phyloP scores from a whole-genome alignment of 2,797 vertebrate species.

The Mus spretus region DNA sequence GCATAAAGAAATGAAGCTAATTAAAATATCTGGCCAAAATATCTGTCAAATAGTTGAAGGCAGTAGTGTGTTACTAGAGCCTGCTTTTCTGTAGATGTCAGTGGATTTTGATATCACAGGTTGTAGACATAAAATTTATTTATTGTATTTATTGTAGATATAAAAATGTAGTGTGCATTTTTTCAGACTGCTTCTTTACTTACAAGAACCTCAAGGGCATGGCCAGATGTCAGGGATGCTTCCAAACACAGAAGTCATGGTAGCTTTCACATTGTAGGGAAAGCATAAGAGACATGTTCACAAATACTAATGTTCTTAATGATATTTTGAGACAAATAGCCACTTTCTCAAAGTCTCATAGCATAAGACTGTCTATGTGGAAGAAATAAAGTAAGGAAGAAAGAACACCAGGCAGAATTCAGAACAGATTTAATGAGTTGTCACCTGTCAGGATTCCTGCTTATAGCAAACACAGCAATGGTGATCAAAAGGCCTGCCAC shows the following conservation, averaged over 20 bases:
- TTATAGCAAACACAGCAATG: constrained; percentile 38
- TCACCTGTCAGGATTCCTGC: constrained; percentile 50
- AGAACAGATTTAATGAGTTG: constrained; percentile 73
- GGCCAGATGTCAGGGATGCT: neutral
- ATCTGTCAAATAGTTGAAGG: constrained; percentile 68
- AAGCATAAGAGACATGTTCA: neutral
- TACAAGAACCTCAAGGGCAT: neutral
- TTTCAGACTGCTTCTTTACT: constrained; percentile 4
- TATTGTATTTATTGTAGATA: neutral
- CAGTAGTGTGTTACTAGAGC: neutral
- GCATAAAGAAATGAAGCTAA: constrained; percentile 33
- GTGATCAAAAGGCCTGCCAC: constrained; percentile 55
- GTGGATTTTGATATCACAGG: constrained; percentile 27
- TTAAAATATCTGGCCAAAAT: constrained; percentile 34
- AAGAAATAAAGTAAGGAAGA: constrained; percentile 54
- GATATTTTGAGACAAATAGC: neutral
- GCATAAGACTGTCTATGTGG: constrained; percentile 14
- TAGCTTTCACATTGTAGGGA: neutral
- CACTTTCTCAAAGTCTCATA: constrained; percentile 17
- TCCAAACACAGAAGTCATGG: neutral
- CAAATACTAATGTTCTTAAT: constrained; percentile 12
- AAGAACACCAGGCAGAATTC: constrained; percentile 43
- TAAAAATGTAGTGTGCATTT: neutral
- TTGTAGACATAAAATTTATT: neutral
- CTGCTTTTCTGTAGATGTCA: neutral